These are phyloP conservation scores for Melinopterus prodromus DNA, from an alignment of 2,888 invertebrate species.

Conservation along the genomic window DNA sequence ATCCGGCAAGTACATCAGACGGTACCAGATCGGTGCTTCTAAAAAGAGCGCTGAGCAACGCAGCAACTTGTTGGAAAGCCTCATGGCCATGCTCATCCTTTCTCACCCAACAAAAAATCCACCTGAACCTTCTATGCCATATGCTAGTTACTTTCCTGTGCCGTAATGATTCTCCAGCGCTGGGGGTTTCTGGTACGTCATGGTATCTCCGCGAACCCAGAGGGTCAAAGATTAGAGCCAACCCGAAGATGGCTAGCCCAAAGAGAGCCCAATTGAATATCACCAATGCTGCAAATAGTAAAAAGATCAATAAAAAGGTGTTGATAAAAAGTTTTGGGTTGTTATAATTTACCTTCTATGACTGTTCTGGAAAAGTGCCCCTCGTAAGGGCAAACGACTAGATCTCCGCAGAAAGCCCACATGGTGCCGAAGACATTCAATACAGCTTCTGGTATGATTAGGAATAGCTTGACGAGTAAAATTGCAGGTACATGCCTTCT, in stretches of 20 bases:
- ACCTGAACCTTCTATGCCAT: slow-evolving; percentile 78
- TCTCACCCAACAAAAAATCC: slow-evolving; percentile 78
- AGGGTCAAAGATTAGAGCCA: slow-evolving; percentile 85
- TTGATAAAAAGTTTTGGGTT: not conserved
- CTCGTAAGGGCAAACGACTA: slow-evolving; percentile 72
- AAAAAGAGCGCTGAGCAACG: slow-evolving; percentile 80
- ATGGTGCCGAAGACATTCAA: slow-evolving; percentile 84
- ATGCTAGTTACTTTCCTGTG: slow-evolving; percentile 75
- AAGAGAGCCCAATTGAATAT: slow-evolving; percentile 85
- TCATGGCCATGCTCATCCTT: slow-evolving; percentile 79
- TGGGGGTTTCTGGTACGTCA: slow-evolving; percentile 69
- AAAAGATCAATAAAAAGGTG: too few species aligned
- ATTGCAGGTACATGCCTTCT: slow-evolving; percentile 76
- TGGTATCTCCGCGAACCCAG: slow-evolving; percentile 73
- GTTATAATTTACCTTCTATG: slow-evolving; percentile 69
- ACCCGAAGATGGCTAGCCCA: slow-evolving; percentile 75
- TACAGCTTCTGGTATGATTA: slow-evolving; percentile 79
- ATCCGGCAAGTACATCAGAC: slow-evolving; percentile 87
- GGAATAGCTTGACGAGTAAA: slow-evolving; percentile 74
- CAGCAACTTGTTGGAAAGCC: slow-evolving; percentile 82
- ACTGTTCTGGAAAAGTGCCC: slow-evolving; percentile 76
- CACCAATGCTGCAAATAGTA: slow-evolving; percentile 68
- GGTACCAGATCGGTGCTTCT: slow-evolving; percentile 87
- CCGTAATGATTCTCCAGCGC: slow-evolving; percentile 58
- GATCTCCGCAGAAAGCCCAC: slow-evolving; percentile 77